These are phyloP conservation scores for Tribolium madens DNA, from an alignment of 1,140 invertebrate species.

Conservation along the genomic window DNA sequence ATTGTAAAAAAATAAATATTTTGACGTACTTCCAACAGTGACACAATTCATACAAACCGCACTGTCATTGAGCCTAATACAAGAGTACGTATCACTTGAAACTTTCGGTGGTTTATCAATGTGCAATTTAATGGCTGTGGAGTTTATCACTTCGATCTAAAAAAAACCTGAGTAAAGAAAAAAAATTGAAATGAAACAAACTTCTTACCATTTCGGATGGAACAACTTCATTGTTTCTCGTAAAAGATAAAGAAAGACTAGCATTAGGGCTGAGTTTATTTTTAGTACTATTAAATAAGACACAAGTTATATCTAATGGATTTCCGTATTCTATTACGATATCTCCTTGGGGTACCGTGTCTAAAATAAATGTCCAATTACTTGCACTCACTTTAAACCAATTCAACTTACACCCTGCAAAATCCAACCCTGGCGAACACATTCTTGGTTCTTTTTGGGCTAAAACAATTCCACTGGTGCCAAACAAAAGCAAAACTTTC, in stretches of 20 bases:
- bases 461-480: neutral
- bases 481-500: slow-evolving; percentile 27
- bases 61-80: neutral
- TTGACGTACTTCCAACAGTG: slow-evolving; percentile 52
- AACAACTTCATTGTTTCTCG: slow-evolving; percentile 20
- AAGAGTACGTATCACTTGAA: slow-evolving; percentile 2
- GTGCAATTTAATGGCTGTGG: slow-evolving; percentile 46
- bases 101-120: slow-evolving; percentile 39
- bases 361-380: slow-evolving; percentile 40
- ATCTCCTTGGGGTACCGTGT: slow-evolving; percentile 51
- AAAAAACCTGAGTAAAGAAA: neutral
- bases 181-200: neutral
- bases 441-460: neutral
- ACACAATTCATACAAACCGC: slow-evolving; percentile 53
- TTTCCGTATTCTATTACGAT: slow-evolving; percentile 51
- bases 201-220: slow-evolving; percentile 46
- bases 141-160: slow-evolving; percentile 44
- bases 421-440: slow-evolving; percentile 12
- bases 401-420: slow-evolving; percentile 32
- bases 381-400: neutral
- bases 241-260: slow-evolving; percentile 48
- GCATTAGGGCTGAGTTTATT: slow-evolving; percentile 31
- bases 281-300: slow-evolving; percentile 42
- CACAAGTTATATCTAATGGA: slow-evolving; percentile 54
- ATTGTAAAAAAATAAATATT: slow-evolving; percentile 4